Percentiles rank a stretch among this genome's conserved stretches.
Conservation (phyloP, 1,140 invertebrate species). For the Chironomus striatipennis region DNA sequence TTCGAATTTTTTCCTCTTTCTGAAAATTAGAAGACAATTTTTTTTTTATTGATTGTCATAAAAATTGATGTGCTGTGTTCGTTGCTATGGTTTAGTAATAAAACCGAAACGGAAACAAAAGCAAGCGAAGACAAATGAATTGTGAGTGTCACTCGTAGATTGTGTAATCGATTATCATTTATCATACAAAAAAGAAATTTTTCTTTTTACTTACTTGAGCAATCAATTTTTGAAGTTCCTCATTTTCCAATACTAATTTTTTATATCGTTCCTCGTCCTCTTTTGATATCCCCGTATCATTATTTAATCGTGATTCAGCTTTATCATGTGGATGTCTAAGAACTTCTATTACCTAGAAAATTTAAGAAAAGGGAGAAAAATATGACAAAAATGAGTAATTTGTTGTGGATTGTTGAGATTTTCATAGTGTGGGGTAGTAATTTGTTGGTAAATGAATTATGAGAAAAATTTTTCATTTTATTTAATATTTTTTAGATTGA, state of each 20-base stretch:
- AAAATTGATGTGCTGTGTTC: too few species aligned
- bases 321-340: slow-evolving; percentile 74
- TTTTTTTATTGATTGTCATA: too few species aligned
- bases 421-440: too few species aligned
- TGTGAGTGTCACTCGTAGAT: neutral
- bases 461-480: too few species aligned
- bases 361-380: neutral
- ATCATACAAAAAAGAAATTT: neutral
- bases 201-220: slow-evolving; percentile 70
- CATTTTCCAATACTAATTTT: slow-evolving; percentile 90
- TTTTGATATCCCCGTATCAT: slow-evolving; percentile 79
- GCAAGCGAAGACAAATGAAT: too few species aligned
- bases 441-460: too few species aligned
- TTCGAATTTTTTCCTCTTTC: slow-evolving; percentile 83
- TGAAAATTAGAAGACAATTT: slow-evolving; percentile 39
- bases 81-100: too few species aligned
- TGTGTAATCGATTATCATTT: neutral
- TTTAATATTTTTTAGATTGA: too few species aligned
- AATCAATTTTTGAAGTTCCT: slow-evolving; percentile 91
- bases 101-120: too few species aligned
- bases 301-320: slow-evolving; percentile 74
- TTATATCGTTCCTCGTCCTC: slow-evolving; percentile 93
- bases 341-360: slow-evolving; percentile 66
- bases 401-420: too few species aligned
- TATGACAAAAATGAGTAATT: too few species aligned